Conservation (phyloP, 2,797 vertebrate genomes). For the Scyliorhinus canicula region DNA sequence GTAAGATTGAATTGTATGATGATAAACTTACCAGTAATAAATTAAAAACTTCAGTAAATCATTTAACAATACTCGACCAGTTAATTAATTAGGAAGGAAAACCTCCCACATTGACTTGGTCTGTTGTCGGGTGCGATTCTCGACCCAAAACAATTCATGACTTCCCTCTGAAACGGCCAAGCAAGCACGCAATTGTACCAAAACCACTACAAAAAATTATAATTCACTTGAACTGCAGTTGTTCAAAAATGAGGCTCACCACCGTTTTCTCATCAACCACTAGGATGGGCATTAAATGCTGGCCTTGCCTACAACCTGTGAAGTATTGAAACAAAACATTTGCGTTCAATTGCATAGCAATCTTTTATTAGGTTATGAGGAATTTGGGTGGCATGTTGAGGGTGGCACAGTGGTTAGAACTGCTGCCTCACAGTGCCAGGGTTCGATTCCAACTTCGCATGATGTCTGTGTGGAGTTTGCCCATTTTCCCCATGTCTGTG, state of each 20-base stretch:
- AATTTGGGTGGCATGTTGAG: too few relatives aligned
- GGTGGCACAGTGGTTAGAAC: too few relatives aligned
- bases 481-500: too few relatives aligned
- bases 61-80: not conserved
- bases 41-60: too few relatives aligned
- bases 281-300: not conserved
- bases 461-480: too few relatives aligned
- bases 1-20: too few relatives aligned
- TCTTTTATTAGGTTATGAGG: not conserved
- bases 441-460: too few relatives aligned
- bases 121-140: too few relatives aligned
- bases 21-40: too few relatives aligned
- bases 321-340: not conserved
- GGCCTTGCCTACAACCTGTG: not conserved
- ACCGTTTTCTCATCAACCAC: not conserved
- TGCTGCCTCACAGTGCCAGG: too few relatives aligned
- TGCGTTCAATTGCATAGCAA: not conserved
- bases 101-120: not conserved
- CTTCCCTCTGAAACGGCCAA: not conserved
- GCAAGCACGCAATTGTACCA: not conserved
- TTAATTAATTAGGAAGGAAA: not conserved
- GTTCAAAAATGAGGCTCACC: not conserved
- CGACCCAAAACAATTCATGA: not conserved
- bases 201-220: not conserved
- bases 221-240: not conserved